Base-by-base conservation (phyloP, 2,888 invertebrate species). In the Homarus gammarus region DNA sequence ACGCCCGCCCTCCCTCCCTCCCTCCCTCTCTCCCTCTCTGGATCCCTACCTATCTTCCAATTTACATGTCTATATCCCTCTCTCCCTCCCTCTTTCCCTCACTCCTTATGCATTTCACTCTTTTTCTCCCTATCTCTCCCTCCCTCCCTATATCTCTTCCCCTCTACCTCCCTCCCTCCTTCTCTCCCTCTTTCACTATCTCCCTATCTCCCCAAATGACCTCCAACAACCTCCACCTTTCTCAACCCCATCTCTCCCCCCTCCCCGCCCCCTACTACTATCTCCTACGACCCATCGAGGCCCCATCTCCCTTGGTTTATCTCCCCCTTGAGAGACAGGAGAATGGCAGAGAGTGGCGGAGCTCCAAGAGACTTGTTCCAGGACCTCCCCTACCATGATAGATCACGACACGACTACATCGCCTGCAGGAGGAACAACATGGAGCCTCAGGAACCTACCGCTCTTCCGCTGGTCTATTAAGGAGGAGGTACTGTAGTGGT, bases 251-350 rank as follows among this genome's bases (percentile, higher is more conserved):
- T 15, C 27, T n/a, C 70, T 70, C 70, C 31, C 36, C 15, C 1
- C 31, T 70, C 31, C 77, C 2, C n/a, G n/a, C n/a, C n/a, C n/a
- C n/a, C n/a, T n/a, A n/a, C n/a, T n/a, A n/a, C n/a, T n/a, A 33
- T 5, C 33, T 31, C 5, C 10, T 18, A 3, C 51, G 8, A 44
- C 15, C 44, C 8, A 44, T n/a, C 51, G 31, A 33, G 8, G 10
- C 12, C 33, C 78, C n/a, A 18, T 51, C 78, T 44, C 56, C 33
- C 78, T 38, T 12, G 15, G 31, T 27, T 72, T 72, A 72, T 72
- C 72, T 72, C 33, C 31, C n/a, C 31, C 31, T 31, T 72, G 72
- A 72, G 72, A 72, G 72, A 72, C 72, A 68, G 33, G 68, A 68
- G 68, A 68, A 68, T 68, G 68, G 68, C 27, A 22, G 72, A 22